Evolutionary conservation across 2,888 invertebrate genomes (phyloP).

Genomic region (Ecliptopera silaceata): DNA sequence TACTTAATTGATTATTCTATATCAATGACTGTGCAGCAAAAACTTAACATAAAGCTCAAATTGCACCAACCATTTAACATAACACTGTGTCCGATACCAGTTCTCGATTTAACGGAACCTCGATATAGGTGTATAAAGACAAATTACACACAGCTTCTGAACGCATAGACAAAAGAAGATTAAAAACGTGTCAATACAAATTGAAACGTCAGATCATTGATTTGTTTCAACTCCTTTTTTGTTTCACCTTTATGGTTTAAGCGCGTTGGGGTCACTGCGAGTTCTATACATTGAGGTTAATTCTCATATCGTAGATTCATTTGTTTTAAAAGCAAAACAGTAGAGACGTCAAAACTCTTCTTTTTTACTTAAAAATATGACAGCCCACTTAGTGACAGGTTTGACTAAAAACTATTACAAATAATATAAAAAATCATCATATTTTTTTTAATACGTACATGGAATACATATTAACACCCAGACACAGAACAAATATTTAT

Average conservation of each 20-base stretch:
- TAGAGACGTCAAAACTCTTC: no score
- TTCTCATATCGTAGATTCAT: conserved; percentile 1
- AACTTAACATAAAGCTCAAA: neutral
- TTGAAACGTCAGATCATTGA: conserved; percentile 79
- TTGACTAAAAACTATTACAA: no score
- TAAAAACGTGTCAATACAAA: conserved; percentile 80
- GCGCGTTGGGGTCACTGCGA: conserved; percentile 35
- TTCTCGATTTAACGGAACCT: conserved; percentile 46
- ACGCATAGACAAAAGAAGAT: conserved; percentile 76
- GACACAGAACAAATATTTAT: no score
- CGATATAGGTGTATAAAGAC: conserved; percentile 67
- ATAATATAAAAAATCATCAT: no score
- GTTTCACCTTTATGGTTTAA: conserved; percentile 48
- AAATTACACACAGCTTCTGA: conserved; percentile 68
- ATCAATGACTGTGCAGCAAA: no score
- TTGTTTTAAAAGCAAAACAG: no score
- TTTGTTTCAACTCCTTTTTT: conserved; percentile 69
- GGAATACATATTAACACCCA: no score
- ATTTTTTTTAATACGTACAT: no score
- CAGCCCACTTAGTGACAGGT: no score
- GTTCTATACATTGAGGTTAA: no score
- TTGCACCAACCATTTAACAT: conserved; percentile 1
- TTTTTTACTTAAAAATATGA: no score
- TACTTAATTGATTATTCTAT: no score
- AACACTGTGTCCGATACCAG: conserved; percentile 1